These are phyloP conservation scores for Rhabdomys dilectus DNA, from an alignment of 2,113 vertebrate genomes.

Conservation along the genomic window DNA sequence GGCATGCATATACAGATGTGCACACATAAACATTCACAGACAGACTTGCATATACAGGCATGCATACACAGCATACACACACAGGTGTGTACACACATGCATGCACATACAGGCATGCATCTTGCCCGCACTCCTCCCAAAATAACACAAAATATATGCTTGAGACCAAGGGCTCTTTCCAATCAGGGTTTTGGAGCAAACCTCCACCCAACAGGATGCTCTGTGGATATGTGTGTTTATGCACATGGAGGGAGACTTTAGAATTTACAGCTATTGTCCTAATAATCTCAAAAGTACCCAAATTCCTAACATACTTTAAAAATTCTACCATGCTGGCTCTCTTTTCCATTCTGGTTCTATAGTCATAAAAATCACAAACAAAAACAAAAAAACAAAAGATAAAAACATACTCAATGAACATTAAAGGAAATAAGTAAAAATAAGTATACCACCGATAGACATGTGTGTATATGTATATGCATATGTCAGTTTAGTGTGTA, in stretches of 20 bases:
- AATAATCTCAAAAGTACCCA: not conserved
- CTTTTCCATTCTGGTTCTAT: constrained; percentile 8
- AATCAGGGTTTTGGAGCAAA: not conserved
- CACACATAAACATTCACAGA: too few species aligned
- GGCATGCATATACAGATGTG: too few species aligned
- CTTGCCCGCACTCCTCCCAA: not conserved
- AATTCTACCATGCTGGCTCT: not conserved
- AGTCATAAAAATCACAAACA: not conserved
- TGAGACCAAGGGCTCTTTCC: not conserved
- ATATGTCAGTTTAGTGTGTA: not conserved
- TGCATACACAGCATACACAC: too few species aligned
- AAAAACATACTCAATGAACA: not conserved
- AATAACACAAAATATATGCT: not conserved
- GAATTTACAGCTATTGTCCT: not conserved
- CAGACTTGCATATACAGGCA: too few species aligned
- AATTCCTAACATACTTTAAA: not conserved
- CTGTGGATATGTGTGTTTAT: not conserved
- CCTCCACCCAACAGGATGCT: not conserved
- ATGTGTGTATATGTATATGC: not conserved
- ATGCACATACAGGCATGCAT: too few species aligned
- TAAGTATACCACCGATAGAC: not conserved
- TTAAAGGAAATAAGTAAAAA: constrained; percentile 13
- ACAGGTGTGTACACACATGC: too few species aligned
- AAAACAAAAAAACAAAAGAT: not conserved
- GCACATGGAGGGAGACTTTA: not conserved